Evolutionary conservation across 2,797 vertebrate species (phyloP), one percentile per base, ranked within the genome.

Genomic region (Neostethus bicornis): DNA sequence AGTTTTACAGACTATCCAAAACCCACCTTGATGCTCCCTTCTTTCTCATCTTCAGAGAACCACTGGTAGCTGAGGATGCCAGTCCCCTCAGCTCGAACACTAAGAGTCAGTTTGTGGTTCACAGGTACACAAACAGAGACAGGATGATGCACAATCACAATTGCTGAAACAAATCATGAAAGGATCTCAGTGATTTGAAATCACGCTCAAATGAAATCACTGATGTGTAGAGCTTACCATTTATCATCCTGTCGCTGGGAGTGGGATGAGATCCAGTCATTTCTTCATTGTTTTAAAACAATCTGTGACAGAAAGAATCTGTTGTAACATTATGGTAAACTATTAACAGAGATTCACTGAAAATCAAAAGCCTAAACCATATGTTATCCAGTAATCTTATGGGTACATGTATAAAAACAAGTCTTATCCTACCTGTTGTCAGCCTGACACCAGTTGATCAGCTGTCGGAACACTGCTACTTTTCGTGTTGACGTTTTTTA

Each of bases 31-130:
- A n/a, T n/a, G n/a, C n/a, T 20, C 25, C 31, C 94, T 91, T 92
- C 90, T 1, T 64, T 50, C 1, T 67, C 34, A 20, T 91, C 74
- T 2, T 78, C 62, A 47, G 86, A 89, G 65, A 95, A 95, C 95
- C 95, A 96, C 84, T 95, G 95, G 86, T 94, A 95, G 11, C 53
- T 70, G 41, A 95, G 84, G 1, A 60, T 11, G 0, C 85, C 81
- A 9, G 44, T 70, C 8, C 93, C 91, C 66, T 88, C 66, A 0
- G 94, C 94, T 8, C 84, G 69, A 66, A 95, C 94, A 7, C 84
- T 84, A 66, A 96, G 87, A 0, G 79, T 85, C 59, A 94, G 85
- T 23, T 62, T 73, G 24, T 91, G 86, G 58, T 92, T 89, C 56
- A 70, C 75, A 0, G 94, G 94, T 13, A 95, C 89, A 7, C 91